phyloP scores from a whole-genome alignment of 2,113 vertebrate genomes.

The Octodon degus region DNA sequence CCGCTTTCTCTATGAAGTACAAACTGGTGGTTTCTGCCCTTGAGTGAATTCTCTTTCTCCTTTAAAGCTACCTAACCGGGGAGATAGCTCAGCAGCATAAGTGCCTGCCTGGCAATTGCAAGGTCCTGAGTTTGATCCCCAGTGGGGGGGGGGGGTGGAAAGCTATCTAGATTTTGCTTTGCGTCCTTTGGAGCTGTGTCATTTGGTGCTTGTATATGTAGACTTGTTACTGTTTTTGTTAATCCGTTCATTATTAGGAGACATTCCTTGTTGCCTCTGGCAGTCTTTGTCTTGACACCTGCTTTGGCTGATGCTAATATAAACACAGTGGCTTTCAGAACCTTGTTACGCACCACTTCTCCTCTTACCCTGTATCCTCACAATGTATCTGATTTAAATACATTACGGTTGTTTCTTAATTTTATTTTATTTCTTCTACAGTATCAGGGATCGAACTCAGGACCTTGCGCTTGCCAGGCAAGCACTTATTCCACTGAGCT shows the following conservation, averaged over 20 bases:
- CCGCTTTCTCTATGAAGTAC: not conserved
- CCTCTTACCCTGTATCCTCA: not conserved
- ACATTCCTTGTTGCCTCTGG: not conserved
- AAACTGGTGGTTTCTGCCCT: not conserved
- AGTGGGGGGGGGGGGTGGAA: too few species aligned
- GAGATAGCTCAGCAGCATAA: too few species aligned
- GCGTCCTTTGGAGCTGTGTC: not conserved
- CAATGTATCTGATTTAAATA: not conserved
- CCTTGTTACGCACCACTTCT: not conserved
- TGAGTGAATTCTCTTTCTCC: not conserved
- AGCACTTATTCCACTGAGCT: too few species aligned
- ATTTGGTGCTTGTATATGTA: not conserved
- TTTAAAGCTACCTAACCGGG: not conserved
- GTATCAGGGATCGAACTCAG: too few species aligned
- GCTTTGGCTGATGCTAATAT: not conserved
- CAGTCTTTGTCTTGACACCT: slow-evolving; percentile 31
- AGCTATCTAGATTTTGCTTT: not conserved
- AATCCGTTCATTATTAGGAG: not conserved
- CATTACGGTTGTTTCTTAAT: not conserved
- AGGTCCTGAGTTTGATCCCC: too few species aligned
- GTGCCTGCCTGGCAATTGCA: too few species aligned
- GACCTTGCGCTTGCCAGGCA: too few species aligned
- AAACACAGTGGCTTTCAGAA: not conserved
- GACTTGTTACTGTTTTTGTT: not conserved
- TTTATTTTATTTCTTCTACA: too few species aligned